Conservation (phyloP, 1,140 invertebrate species). For the Drosophila nikananu region DNA sequence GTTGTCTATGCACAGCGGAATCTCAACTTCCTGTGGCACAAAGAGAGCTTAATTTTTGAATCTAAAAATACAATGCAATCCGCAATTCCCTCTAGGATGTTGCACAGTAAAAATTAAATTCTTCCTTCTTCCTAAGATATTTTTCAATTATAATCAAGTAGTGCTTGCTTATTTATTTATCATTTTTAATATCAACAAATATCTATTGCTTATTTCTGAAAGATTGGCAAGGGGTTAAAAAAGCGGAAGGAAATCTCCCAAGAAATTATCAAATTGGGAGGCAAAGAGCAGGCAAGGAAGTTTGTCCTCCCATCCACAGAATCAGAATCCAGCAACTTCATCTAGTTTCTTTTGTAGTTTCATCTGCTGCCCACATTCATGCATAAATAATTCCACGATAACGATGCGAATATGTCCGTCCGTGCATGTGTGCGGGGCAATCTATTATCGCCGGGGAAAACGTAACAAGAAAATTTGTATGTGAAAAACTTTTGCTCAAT, state of each 20-base stretch:
- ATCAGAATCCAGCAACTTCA: conserved; percentile 12
- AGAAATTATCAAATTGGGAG: conserved; percentile 76
- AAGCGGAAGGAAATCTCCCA: conserved; percentile 48
- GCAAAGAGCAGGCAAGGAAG: conserved; percentile 27
- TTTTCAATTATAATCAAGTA: no score
- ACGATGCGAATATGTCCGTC: conserved; percentile 64
- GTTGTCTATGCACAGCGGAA: conserved; percentile 3
- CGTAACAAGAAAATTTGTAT: conserved; percentile 78
- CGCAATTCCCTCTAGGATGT: background rate
- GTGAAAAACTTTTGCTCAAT: conserved; percentile 79
- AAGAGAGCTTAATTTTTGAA: conserved; percentile 6
- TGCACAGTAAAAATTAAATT: background rate
- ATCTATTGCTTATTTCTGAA: background rate
- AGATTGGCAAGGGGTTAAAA: background rate
- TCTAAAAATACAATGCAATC: conserved; percentile 14
- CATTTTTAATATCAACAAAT: no score
- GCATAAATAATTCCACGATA: conserved; percentile 80
- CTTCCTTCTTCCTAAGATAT: background rate
- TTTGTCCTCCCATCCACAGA: conserved; percentile 17
- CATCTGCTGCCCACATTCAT: conserved; percentile 57
- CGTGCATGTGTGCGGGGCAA: conserved; percentile 51
- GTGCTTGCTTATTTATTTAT: no score
- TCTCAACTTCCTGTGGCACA: background rate
- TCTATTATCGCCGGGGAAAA: conserved; percentile 72
- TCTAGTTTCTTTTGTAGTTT: conserved; percentile 53